Conservation (phyloP, 2,888 invertebrate species). For the Brenthis hecate region DNA sequence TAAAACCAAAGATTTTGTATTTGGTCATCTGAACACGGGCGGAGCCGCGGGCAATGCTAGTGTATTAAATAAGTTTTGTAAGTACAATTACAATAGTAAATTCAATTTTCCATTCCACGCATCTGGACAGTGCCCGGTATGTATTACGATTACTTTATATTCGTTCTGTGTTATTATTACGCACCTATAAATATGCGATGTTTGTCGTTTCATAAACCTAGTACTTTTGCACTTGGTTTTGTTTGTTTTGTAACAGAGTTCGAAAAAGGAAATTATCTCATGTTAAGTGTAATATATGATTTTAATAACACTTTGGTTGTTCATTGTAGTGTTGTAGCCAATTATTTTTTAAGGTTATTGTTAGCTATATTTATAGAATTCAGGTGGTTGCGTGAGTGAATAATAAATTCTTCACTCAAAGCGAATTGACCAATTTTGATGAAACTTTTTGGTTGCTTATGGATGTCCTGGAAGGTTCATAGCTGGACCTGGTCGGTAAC, state of each 20-base stretch:
- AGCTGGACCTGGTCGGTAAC: too few species aligned
- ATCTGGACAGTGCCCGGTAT: slow-evolving; percentile 65
- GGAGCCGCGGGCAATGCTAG: too few species aligned
- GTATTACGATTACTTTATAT: slow-evolving; percentile 54
- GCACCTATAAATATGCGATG: slow-evolving; percentile 13
- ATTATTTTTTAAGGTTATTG: background rate
- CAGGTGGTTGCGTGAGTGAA: too few species aligned
- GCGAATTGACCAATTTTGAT: too few species aligned
- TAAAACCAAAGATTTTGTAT: too few species aligned
- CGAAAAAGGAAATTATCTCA: background rate
- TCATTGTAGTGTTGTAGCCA: background rate
- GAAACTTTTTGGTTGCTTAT: too few species aligned
- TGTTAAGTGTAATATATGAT: too few species aligned
- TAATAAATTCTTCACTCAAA: too few species aligned
- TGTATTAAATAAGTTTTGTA: background rate
- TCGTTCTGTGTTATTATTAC: slow-evolving; percentile 42
- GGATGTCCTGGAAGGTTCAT: too few species aligned
- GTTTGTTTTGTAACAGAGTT: background rate
- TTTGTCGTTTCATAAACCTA: background rate
- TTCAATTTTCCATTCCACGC: slow-evolving; percentile 51
- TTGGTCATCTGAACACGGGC: too few species aligned
- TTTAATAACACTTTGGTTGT: background rate
- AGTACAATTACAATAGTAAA: slow-evolving; percentile 9
- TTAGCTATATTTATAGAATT: too few species aligned
- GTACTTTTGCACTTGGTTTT: background rate